These are phyloP conservation scores for Ptilonorhynchus violaceus DNA, from an alignment of 2,113 vertebrate species.

Conservation along the genomic window DNA sequence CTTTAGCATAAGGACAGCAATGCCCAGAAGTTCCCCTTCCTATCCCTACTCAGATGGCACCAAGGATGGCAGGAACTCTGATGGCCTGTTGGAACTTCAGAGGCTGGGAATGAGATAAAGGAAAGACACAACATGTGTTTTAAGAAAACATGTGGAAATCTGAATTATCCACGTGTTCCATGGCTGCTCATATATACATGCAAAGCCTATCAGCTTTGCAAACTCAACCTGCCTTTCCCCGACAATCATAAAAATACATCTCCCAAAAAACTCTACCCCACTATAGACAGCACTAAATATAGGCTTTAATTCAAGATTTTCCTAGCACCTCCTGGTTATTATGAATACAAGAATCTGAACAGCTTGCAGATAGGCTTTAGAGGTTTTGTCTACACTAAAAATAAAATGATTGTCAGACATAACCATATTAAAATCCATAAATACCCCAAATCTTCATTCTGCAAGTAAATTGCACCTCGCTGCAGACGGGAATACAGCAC, in stretches of 20 bases:
- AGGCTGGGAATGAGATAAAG: neutral
- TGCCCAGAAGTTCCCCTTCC: neutral
- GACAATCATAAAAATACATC: neutral
- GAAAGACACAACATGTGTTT: neutral
- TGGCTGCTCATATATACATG: neutral
- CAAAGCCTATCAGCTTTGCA: neutral
- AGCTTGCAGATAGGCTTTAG: constrained; percentile 9
- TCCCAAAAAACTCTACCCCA: neutral
- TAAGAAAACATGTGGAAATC: neutral
- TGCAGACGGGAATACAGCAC: neutral
- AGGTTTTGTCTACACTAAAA: constrained; percentile 28
- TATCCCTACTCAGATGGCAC: neutral
- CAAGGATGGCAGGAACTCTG: neutral
- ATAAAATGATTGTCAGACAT: constrained; percentile 34
- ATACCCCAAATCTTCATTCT: neutral
- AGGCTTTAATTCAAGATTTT: constrained; percentile 33
- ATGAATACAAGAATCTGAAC: neutral
- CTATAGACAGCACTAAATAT: neutral
- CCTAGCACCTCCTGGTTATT: neutral
- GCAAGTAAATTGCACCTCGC: neutral
- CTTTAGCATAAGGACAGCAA: neutral
- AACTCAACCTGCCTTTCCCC: neutral
- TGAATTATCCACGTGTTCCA: neutral
- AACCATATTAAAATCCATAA: constrained; percentile 13
- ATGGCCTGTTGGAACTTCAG: neutral